Evolutionary conservation across 2,888 invertebrate genomes (phyloP).

Genomic region (Eupithecia vulgata): DNA sequence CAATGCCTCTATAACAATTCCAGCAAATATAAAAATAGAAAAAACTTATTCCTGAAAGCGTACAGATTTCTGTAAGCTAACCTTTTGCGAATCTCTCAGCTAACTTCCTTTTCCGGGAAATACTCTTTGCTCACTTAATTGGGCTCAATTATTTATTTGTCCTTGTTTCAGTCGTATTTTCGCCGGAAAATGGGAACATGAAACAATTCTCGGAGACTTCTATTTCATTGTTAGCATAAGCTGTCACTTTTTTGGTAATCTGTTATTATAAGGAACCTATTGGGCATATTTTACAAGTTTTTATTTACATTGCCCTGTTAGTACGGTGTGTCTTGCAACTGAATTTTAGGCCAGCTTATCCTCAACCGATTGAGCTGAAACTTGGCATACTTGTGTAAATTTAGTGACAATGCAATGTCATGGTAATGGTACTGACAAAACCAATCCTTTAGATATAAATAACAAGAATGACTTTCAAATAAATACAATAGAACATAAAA

Average conservation of each 20-base stretch:
- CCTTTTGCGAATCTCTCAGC: background rate
- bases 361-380: too few species aligned
- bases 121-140: constrained; percentile 66
- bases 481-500: background rate
- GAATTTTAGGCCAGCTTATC: too few species aligned
- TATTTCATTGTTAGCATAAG: constrained; percentile 52
- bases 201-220: constrained; percentile 55
- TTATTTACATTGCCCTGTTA: background rate
- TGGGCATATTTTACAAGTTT: background rate
- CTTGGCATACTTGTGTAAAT: too few species aligned
- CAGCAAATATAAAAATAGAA: background rate
- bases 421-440: too few species aligned
- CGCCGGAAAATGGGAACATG: constrained; percentile 58
- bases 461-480: background rate
- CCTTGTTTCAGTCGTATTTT: constrained; percentile 61
- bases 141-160: constrained; percentile 69
- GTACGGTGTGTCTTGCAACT: too few species aligned
- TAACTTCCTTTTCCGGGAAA: constrained; percentile 39
- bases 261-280: background rate
- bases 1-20: background rate
- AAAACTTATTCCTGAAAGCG: background rate
- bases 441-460: too few species aligned
- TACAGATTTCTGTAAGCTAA: background rate
- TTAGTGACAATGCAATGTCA: too few species aligned
- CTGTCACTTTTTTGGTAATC: constrained; percentile 36